A percentile compares a stretch with the other conserved stretches of the same genome.
These are phyloP conservation scores for Ptilodon capucinus DNA, from an alignment of 2,888 invertebrate genomes.

Conservation along the genomic window DNA sequence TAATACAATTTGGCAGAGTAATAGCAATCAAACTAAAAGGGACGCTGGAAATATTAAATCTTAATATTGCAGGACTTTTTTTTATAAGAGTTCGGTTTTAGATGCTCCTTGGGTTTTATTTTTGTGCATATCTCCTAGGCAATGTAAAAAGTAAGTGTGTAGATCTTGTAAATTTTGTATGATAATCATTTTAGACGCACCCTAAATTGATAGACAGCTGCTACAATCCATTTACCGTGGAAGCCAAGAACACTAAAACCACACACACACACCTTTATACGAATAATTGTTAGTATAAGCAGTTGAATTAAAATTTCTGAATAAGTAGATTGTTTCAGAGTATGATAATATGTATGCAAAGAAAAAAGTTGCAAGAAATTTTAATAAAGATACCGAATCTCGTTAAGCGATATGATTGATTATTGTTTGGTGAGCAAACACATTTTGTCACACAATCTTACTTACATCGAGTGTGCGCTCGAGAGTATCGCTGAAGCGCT, in stretches of 20 bases:
- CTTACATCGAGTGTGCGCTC: slow-evolving; percentile 67
- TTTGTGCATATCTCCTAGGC: background rate
- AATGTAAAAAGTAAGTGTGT: too few species aligned
- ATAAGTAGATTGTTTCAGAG: slow-evolving; percentile 17
- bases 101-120: too few species aligned
- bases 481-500: slow-evolving; percentile 41
- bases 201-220: too few species aligned
- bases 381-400: slow-evolving; percentile 22
- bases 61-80: background rate
- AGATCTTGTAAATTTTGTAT: too few species aligned
- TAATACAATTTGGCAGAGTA: background rate
- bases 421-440: slow-evolving; percentile 65
- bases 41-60: background rate
- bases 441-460: slow-evolving; percentile 57
- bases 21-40: background rate
- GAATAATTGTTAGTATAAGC: background rate
- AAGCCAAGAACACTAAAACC: background rate
- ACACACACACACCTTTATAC: background rate
- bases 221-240: too few species aligned
- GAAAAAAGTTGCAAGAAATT: slow-evolving; percentile 13
- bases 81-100: background rate
- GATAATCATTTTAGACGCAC: too few species aligned
- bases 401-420: slow-evolving; percentile 58
- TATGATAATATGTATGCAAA: slow-evolving; percentile 11
- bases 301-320: slow-evolving; percentile 2